These are phyloP conservation scores for Grammomys surdaster DNA, from an alignment of 2,113 vertebrate species.

Conservation along the genomic window DNA sequence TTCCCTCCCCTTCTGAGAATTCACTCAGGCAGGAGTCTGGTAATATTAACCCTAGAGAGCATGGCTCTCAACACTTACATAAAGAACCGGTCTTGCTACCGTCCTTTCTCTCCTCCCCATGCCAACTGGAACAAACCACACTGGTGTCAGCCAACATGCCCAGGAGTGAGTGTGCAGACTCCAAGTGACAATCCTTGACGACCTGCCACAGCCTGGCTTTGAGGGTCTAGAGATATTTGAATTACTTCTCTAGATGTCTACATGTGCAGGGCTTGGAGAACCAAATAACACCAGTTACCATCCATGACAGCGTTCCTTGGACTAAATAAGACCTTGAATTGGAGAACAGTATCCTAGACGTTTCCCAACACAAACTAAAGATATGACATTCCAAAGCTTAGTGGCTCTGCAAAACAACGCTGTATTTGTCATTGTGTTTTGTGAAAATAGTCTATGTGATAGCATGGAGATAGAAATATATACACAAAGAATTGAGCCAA, in stretches of 20 bases:
- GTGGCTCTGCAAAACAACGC: neutral
- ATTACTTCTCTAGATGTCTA: conserved; percentile 90
- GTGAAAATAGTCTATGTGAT: neutral
- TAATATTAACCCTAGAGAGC: neutral
- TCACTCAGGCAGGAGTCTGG: neutral
- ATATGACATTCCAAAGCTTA: neutral
- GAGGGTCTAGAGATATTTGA: conserved; percentile 92
- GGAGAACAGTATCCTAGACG: neutral
- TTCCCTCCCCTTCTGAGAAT: neutral
- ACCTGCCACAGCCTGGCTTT: conserved; percentile 89
- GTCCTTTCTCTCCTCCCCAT: conserved; percentile 22
- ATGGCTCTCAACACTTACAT: neutral
- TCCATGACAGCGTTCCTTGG: conserved; percentile 85
- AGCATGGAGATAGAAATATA: neutral
- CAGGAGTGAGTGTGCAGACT: conserved; percentile 90
- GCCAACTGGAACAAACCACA: conserved; percentile 91
- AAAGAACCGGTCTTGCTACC: neutral
- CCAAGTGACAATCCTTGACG: conserved; percentile 91
- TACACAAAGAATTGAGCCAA: neutral
- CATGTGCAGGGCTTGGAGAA: conserved; percentile 90
- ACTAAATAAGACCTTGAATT: neutral
- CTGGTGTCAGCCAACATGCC: conserved; percentile 90
- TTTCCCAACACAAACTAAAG: conserved; percentile 21
- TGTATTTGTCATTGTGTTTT: neutral
- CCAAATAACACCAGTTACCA: conserved; percentile 91